These are phyloP conservation scores for Syrmaticus mikado DNA, from an alignment of 2,113 vertebrate species.

Conservation along the genomic window DNA sequence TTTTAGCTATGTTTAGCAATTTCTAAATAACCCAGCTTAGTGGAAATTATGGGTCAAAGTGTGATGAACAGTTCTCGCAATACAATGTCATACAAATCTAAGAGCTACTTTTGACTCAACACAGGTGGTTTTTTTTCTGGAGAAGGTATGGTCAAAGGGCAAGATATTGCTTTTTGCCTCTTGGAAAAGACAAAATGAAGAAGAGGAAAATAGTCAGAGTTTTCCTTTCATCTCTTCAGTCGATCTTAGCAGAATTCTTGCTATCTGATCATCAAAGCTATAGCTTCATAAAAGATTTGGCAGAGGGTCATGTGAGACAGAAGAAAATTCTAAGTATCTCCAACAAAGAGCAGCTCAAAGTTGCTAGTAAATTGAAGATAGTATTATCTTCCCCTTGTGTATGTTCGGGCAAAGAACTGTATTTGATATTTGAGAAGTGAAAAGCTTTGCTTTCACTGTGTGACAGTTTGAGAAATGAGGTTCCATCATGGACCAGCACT, in stretches of 20 bases:
- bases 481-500: background rate
- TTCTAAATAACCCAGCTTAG: background rate
- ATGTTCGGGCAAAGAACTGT: background rate
- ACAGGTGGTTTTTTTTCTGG: background rate
- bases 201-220: background rate
- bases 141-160: background rate
- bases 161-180: background rate
- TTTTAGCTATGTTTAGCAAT: background rate
- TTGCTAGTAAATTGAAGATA: background rate
- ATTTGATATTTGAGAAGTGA: background rate
- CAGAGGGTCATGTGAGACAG: background rate
- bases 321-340: slow-evolving; percentile 30
- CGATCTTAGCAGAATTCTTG: background rate
- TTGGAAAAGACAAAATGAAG: slow-evolving; percentile 20
- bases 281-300: background rate
- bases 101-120: background rate
- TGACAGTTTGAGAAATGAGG: background rate
- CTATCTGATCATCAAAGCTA: slow-evolving; percentile 39
- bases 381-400: background rate
- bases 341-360: background rate
- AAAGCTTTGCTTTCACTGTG: background rate
- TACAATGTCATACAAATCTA: background rate
- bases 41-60: background rate
- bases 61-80: background rate
- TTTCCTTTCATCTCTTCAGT: slow-evolving; percentile 39